Conservation (phyloP, 2,113 vertebrate species). For the Phycodurus eques region DNA sequence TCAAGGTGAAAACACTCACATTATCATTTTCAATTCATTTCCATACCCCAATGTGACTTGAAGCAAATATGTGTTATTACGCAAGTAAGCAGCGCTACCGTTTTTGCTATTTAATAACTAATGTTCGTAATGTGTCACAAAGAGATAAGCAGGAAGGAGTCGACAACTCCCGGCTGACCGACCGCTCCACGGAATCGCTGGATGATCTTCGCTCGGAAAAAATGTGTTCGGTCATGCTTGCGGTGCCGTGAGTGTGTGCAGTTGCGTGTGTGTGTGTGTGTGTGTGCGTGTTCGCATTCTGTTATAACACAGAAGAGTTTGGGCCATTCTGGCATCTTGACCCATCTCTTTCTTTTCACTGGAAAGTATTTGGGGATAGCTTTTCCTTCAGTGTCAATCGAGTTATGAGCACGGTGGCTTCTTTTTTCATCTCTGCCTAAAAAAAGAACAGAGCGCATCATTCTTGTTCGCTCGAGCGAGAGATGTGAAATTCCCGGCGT, state of each 20-base stretch:
- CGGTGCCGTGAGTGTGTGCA: neutral
- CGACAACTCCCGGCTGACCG: slow-evolving; percentile 37
- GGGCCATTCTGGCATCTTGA: slow-evolving; percentile 2
- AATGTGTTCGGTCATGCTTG: slow-evolving; percentile 54
- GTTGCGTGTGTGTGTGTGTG: neutral
- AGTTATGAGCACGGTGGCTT: neutral
- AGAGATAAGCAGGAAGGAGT: slow-evolving; percentile 51
- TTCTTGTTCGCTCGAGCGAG: slow-evolving; percentile 1
- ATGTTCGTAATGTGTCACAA: neutral
- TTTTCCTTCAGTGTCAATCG: neutral
- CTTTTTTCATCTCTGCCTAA: no score
- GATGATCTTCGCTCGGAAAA: slow-evolving; percentile 56
- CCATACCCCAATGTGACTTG: neutral
- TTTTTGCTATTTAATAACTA: neutral
- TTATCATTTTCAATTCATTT: no score
- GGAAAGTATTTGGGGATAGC: neutral
- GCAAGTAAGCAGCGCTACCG: neutral
- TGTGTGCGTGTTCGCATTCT: neutral
- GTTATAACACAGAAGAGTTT: slow-evolving; percentile 12
- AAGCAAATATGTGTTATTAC: neutral
- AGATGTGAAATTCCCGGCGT: slow-evolving; percentile 7
- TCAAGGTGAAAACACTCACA: neutral
- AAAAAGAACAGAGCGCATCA: neutral
- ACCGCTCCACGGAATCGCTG: slow-evolving; percentile 33
- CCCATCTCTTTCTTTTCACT: slow-evolving; percentile 2